Evolutionary conservation across 2,888 invertebrate species (phyloP).

Genomic region (Agapetus fuscipes): DNA sequence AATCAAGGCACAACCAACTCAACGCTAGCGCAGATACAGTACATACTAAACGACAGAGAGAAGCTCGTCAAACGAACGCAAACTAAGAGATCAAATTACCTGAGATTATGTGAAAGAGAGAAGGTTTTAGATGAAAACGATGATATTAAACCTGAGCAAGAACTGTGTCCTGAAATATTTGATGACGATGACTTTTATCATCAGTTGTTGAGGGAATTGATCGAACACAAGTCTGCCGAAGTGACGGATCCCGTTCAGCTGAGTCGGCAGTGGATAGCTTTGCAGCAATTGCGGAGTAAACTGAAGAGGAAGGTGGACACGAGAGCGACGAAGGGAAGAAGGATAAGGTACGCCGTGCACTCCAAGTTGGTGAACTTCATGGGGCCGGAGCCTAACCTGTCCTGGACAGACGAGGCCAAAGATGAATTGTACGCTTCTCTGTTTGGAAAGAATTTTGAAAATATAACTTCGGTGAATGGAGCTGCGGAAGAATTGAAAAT

Average conservation of each 20-base stretch:
- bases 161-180: conserved; percentile 75
- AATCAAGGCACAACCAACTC: conserved; percentile 53
- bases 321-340: conserved; percentile 88
- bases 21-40: conserved; percentile 74
- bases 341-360: conserved; percentile 78
- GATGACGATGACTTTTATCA: conserved; percentile 98
- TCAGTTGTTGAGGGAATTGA: conserved; percentile 81
- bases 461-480: conserved; percentile 6
- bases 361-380: conserved; percentile 82
- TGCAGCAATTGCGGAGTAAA: conserved; percentile 85
- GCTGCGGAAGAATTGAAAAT: conserved; percentile 2
- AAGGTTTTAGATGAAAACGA: conserved; percentile 20
- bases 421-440: conserved; percentile 73
- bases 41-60: conserved; percentile 66
- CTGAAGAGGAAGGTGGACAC: conserved; percentile 91
- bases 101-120: conserved; percentile 50
- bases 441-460: conserved; percentile 57
- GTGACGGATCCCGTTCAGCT: conserved; percentile 77
- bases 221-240: conserved; percentile 81
- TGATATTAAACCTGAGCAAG: conserved; percentile 32
- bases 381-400: conserved; percentile 62
- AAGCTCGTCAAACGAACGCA: conserved; percentile 73
- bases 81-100: conserved; percentile 63
- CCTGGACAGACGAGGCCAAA: conserved; percentile 70
- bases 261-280: conserved; percentile 81